Evolutionary conservation across 2,113 vertebrate species (phyloP), one percentile per base, ranked within the genome.

Genomic region (Ceyx melanurus): DNA sequence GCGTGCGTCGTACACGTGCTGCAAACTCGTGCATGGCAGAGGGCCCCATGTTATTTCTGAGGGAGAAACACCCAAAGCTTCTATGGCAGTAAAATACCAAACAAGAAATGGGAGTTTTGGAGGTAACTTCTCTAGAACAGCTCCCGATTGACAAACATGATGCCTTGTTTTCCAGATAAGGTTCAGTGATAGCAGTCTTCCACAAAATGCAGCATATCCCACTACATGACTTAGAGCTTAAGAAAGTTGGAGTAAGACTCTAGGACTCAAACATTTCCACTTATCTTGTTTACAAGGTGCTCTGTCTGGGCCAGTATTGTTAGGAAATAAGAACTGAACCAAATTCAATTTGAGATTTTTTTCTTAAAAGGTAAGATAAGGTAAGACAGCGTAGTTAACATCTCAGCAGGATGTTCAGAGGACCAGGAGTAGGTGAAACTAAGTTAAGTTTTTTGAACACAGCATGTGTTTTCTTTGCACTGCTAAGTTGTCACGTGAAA

Each of bases 241-340:
- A 79, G 65, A 42, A 58, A 37, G 61, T 19, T 89, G 66, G 80
- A 96, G 46, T 48, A 76, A 62, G 57, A 43, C 46, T 54, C 43
- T 43, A 15, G 4, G 1, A 50, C 33, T 72, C 21, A 46, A 65
- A 71, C 13, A 28, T 68, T 93, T 96, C 70, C 40, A 71, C 57
- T 76, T 79, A 40, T 85, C 67, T 82, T 89, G 50, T 40, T 94
- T 89, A 89, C 3, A 11, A 94, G 92, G 46, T 76, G 37, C 56
- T 74, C 42, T 72, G 62, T 80, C 66, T 85, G 42, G 57, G 40
- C 48, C 23, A 66, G n/a, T 64, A 40, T 61, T 70, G 61, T 94
- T 83, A 82, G 88, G 45, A 92, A 93, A 73, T 75, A 40, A 3
- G 84, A 93, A 74, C 22, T 54, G 57, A 88, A 56, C 60, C 56